Base-by-base conservation (phyloP, 2,888 invertebrate species). In the Temnothorax ravouxi region DNA sequence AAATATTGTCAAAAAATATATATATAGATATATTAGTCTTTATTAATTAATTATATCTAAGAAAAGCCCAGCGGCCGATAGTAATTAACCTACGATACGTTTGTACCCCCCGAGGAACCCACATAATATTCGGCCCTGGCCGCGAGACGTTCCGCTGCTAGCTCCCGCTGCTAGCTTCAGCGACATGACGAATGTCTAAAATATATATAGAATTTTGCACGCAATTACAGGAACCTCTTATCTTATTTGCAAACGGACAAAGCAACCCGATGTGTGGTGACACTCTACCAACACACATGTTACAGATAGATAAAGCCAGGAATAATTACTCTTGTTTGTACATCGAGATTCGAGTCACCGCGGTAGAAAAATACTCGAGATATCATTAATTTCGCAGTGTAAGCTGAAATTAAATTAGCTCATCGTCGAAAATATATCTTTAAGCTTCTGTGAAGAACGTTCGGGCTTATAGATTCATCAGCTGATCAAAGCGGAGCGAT, bases 161-260 rank as follows among this genome's bases (percentile, higher is more conserved):
- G n/a, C n/a, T n/a, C n/a, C n/a, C n/a, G n/a, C n/a, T n/a, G n/a
- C n/a, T n/a, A n/a, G n/a, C n/a, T n/a, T n/a, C n/a, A n/a, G n/a
- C n/a, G n/a, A n/a, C n/a, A n/a, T n/a, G 6, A 6, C 6, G 34
- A 34, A 34, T 34, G 6, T 34, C 6, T 34, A 6, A 34, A 34
- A 41, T 41, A 9, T 3, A 41, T 44, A 44, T 44, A 44, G 0
- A 52, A 34, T 34, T 59, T 34, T 59, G n/a, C 8, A 61, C 4
- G 13, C 3, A 41, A 18, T 66, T 47, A 18, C 18, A 5, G 29
- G 8, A 2, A 18, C 47, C 47, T 59, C 34, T 69, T 79, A 79
- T 79, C 79, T 79, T 13, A 3, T 56, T 79, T 34, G 8, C 34
- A 21, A 44, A 71, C 4, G 4, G 69, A 79, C 69, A 15, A 44